Evolutionary conservation across 2,888 invertebrate genomes (phyloP).

Genomic region (Temnothorax ravouxi): DNA sequence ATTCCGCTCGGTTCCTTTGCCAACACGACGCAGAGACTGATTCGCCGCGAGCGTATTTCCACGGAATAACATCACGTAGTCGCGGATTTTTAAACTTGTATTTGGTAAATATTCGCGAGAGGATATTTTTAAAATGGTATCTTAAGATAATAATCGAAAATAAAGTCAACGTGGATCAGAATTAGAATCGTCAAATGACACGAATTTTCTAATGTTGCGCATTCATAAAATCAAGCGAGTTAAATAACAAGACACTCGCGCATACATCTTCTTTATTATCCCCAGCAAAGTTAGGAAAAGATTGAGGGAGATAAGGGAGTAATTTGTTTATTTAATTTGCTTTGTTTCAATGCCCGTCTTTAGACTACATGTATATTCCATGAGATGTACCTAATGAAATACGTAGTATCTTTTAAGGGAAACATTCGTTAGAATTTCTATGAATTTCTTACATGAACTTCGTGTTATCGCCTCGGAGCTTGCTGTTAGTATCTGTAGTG

Average conservation of each 20-base stretch:
- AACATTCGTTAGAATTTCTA: conserved; percentile 14
- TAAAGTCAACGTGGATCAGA: not conserved
- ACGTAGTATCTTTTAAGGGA: conserved; percentile 19
- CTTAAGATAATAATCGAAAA: not conserved
- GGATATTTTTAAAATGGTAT: not conserved
- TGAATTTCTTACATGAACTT: conserved; percentile 47
- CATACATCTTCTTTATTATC: not conserved
- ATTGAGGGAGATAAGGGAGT: not conserved
- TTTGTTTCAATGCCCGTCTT: not conserved
- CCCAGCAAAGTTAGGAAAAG: not conserved
- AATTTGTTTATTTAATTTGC: not conserved
- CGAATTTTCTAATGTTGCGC: not conserved
- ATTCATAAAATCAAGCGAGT: not conserved
- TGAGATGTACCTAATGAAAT: not conserved
- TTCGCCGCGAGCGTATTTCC: conserved; percentile 50
- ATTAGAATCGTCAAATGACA: conserved; percentile 2
- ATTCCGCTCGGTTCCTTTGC: conserved; percentile 32
- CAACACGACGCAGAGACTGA: conserved; percentile 47
- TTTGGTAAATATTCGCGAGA: conserved; percentile 25
- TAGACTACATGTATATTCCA: not conserved
- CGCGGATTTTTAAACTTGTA: not conserved
- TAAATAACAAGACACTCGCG: not conserved
- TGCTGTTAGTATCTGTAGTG: conserved; percentile 14
- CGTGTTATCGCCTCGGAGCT: conserved; percentile 49
- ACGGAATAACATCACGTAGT: conserved; percentile 66